Evolutionary conservation across 2,113 vertebrate genomes (phyloP).

Genomic region (Glareola pratincola): DNA sequence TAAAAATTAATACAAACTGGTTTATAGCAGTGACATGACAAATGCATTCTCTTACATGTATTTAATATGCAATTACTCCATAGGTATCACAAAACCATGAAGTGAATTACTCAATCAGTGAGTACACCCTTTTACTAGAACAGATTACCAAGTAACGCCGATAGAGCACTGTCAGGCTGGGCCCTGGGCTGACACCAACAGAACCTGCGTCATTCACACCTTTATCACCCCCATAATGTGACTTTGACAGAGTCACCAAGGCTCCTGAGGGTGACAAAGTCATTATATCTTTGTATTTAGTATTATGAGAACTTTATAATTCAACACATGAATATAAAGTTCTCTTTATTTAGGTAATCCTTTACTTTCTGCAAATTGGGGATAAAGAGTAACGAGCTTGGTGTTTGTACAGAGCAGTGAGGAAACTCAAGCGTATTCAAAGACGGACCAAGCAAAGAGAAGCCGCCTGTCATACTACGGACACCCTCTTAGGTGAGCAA

Average conservation of each 20-base stretch:
- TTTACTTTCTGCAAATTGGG: neutral
- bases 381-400: neutral
- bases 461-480: neutral
- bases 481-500: neutral
- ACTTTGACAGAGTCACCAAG: neutral
- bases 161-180: neutral
- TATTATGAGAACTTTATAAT: neutral
- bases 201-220: neutral
- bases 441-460: neutral
- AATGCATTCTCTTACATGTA: neutral
- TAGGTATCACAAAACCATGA: neutral
- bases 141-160: accelerated
- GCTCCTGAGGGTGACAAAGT: neutral
- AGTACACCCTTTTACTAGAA: neutral
- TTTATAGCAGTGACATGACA: neutral
- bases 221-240: accelerated
- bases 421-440: neutral
- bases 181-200: neutral
- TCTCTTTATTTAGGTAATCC: neutral
- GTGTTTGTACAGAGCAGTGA: neutral
- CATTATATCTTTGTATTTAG: neutral
- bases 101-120: too few species aligned
- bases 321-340: neutral
- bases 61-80: neutral
- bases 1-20: neutral